Percentiles rank a stretch among this genome's conserved stretches.
Conservation (phyloP, 1,140 invertebrate genomes). For the Aphelinus certus region DNA sequence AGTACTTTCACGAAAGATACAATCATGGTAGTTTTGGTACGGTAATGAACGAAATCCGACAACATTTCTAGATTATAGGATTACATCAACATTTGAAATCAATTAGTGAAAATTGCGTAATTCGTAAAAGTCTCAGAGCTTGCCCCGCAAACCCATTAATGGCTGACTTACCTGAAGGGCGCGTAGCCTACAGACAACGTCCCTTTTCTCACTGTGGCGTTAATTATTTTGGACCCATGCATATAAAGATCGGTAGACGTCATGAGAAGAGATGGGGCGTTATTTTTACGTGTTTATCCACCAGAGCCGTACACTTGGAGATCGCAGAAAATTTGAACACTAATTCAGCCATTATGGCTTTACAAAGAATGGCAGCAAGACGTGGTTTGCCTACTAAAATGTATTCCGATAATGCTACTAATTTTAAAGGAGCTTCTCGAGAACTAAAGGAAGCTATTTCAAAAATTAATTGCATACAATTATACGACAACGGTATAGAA, state of each 20-base stretch:
- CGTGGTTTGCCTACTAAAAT: conserved; percentile 37
- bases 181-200: conserved; percentile 31
- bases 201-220: conserved; percentile 50
- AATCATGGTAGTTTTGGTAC: conserved; percentile 41
- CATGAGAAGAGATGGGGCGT: conserved; percentile 52
- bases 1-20: conserved; percentile 36
- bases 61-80: conserved; percentile 43
- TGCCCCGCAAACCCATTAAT: conserved; percentile 3
- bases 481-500: too few relatives aligned
- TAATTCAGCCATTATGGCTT: conserved; percentile 46
- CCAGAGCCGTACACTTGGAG: conserved; percentile 47
- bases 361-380: conserved; percentile 45
- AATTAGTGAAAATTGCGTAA: background rate
- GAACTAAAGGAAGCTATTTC: background rate
- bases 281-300: conserved; percentile 50
- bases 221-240: conserved; percentile 52
- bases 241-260: conserved; percentile 43
- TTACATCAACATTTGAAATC: conserved; percentile 27
- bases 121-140: background rate
- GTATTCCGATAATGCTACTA: conserved; percentile 50
- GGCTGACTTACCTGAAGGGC: conserved; percentile 18
- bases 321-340: conserved; percentile 40
- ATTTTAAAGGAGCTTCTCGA: conserved; percentile 32
- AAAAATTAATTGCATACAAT: background rate
- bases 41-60: conserved; percentile 44